phyloP scores from a whole-genome alignment of 1,140 invertebrate species.

The Lycorma delicatula region DNA sequence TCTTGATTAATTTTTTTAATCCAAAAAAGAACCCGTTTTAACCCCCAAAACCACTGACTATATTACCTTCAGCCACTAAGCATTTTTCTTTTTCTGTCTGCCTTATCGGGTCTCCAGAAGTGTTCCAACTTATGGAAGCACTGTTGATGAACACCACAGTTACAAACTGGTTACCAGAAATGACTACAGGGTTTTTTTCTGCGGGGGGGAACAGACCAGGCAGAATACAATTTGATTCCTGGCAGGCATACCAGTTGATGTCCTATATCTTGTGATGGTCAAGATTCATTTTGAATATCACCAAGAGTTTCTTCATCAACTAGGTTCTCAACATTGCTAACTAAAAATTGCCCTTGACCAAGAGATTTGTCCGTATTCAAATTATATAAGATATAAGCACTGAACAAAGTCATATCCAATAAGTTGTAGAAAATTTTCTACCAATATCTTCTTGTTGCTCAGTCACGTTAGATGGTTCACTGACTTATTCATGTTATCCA shows the following conservation, averaged over 20 bases:
- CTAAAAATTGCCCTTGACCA: background rate
- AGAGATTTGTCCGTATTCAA: background rate
- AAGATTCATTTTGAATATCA: background rate
- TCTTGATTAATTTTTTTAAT: too few relatives aligned
- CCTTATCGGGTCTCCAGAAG: background rate
- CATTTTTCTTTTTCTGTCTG: conserved; percentile 7
- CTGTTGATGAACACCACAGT: conserved; percentile 1
- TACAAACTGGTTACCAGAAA: conserved; percentile 3
- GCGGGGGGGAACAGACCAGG: background rate
- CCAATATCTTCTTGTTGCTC: background rate
- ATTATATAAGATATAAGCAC: background rate
- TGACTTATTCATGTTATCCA: background rate
- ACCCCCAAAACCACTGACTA: too few relatives aligned
- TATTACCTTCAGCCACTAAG: too few relatives aligned
- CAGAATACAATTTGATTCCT: background rate
- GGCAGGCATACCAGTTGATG: background rate
- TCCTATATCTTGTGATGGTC: background rate
- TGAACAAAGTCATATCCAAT: background rate
- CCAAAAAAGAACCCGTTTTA: too few relatives aligned
- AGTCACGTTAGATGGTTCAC: background rate
- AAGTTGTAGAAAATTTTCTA: background rate
- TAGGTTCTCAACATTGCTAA: background rate
- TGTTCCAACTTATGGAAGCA: conserved; percentile 3
- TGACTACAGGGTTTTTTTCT: background rate
- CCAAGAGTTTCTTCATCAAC: background rate